phyloP scores from a whole-genome alignment of 2,888 invertebrate species.

The Thalpophila matura region DNA sequence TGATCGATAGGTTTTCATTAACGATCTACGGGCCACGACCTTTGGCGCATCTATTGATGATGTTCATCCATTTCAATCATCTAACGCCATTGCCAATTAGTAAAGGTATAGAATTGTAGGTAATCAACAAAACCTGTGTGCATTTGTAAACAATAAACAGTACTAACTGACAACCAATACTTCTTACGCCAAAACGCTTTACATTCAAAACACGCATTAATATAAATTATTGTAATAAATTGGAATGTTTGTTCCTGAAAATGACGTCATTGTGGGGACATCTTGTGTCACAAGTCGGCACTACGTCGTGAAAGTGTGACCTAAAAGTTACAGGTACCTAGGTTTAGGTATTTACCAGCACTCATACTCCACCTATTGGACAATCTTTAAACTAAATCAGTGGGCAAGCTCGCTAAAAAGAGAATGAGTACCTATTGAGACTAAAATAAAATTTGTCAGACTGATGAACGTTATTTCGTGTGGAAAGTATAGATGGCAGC shows the following conservation, averaged over 20 bases:
- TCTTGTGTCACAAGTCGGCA: conserved; percentile 39
- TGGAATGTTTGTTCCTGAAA: conserved; percentile 2
- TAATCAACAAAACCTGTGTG: neutral
- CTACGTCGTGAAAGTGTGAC: conserved; percentile 5
- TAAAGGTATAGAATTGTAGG: neutral
- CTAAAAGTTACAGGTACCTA: conserved; percentile 1
- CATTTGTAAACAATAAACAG: conserved; percentile 11
- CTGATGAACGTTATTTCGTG: conserved; percentile 15
- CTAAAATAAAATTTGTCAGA: conserved; percentile 31
- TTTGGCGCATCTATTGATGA: conserved; percentile 70
- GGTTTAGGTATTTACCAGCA: conserved; percentile 16
- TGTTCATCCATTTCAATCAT: conserved; percentile 57
- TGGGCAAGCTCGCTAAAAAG: conserved; percentile 7
- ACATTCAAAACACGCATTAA: neutral
- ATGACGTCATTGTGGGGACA: conserved; percentile 38
- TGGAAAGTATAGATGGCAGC: conserved; percentile 52
- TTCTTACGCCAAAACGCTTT: neutral
- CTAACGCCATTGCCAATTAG: conserved; percentile 42
- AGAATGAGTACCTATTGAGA: conserved; percentile 5
- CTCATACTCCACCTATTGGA: conserved; percentile 48
- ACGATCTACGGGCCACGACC: conserved; percentile 71
- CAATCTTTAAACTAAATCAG: conserved; percentile 28
- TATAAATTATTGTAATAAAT: neutral
- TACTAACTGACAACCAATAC: too few species aligned
- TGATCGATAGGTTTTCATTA: conserved; percentile 82